Percentiles rank a stretch among this genome's conserved stretches.
Evolutionary conservation across 2,113 vertebrate genomes (phyloP).

Genomic region (Brachyhypopomus gauderio): DNA sequence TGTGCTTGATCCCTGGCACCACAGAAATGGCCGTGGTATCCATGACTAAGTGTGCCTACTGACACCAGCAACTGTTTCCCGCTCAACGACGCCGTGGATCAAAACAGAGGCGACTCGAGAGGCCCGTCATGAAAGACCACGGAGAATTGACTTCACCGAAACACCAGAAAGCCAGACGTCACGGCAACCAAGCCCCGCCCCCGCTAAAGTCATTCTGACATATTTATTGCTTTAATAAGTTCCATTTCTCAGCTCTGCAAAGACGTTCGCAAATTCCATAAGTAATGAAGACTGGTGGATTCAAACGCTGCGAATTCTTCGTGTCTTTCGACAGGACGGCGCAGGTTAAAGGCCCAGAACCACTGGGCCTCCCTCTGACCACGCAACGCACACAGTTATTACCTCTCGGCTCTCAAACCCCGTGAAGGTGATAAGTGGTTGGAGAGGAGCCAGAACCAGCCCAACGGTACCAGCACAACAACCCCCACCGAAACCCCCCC

Average conservation of each 20-base stretch:
- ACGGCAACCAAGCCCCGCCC: no score
- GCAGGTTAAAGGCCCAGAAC: no score
- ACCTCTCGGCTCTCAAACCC: slow-evolving; percentile 27
- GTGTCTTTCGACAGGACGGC: no score
- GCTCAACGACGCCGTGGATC: slow-evolving; percentile 18
- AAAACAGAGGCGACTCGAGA: slow-evolving; percentile 4
- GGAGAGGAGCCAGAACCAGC: neutral
- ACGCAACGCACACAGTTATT: slow-evolving; percentile 30
- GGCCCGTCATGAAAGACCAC: neutral
- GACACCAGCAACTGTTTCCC: slow-evolving; percentile 33
- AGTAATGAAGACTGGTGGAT: neutral
- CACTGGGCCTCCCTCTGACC: slow-evolving; percentile 1
- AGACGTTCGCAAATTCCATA: neutral
- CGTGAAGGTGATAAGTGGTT: slow-evolving; percentile 18
- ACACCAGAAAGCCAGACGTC: neutral
- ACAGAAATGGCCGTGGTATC: slow-evolving; percentile 29
- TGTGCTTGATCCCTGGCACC: slow-evolving; percentile 1
- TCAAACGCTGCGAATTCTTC: neutral
- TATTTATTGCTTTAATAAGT: neutral
- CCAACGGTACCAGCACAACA: neutral
- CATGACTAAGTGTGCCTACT: slow-evolving; percentile 20
- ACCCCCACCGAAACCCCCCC: no score
- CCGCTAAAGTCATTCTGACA: neutral
- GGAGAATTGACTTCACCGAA: neutral
- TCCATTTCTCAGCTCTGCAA: neutral